These are phyloP conservation scores for Oophaga pumilio DNA, from an alignment of 2,113 vertebrate genomes.

Conservation along the genomic window DNA sequence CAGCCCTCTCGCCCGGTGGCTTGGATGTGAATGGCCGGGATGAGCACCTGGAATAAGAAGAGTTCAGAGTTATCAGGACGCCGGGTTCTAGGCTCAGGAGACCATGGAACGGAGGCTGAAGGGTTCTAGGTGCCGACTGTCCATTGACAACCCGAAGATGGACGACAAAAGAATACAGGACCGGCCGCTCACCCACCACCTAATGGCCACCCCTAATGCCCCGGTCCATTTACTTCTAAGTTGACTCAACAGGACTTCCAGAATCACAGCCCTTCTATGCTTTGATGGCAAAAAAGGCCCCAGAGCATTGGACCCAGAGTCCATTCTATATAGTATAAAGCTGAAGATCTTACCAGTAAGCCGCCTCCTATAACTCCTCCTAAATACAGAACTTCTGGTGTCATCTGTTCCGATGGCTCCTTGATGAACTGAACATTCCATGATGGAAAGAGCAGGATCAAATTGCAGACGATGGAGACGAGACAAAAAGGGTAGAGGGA, in stretches of 20 bases:
- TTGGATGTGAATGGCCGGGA: constrained; percentile 77
- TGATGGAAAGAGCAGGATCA: constrained; percentile 76
- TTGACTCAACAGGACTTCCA: too few relatives aligned
- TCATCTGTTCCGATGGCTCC: constrained; percentile 55
- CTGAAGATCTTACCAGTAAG: constrained; percentile 65
- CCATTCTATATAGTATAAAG: neutral
- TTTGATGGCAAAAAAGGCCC: neutral
- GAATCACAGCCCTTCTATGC: neutral
- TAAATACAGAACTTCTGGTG: constrained; percentile 77
- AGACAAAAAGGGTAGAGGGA: constrained; percentile 71
- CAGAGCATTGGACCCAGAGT: too few relatives aligned
- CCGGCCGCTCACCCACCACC: too few relatives aligned
- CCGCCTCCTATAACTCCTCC: constrained; percentile 79
- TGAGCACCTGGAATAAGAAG: constrained; percentile 67
- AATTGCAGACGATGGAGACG: constrained; percentile 75
- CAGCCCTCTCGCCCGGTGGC: constrained; percentile 73
- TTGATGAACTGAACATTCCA: constrained; percentile 66
- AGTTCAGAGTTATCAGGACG: neutral
- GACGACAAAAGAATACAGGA: neutral
- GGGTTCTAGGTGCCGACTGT: neutral
- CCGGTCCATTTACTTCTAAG: too few relatives aligned
- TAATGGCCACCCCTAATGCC: too few relatives aligned
- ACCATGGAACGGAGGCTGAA: neutral
- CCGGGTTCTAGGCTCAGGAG: neutral
- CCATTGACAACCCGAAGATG: neutral